These are phyloP conservation scores for Gnathonemus echidnorhynchus DNA, from an alignment of 2,113 vertebrate species.

Conservation along the genomic window DNA sequence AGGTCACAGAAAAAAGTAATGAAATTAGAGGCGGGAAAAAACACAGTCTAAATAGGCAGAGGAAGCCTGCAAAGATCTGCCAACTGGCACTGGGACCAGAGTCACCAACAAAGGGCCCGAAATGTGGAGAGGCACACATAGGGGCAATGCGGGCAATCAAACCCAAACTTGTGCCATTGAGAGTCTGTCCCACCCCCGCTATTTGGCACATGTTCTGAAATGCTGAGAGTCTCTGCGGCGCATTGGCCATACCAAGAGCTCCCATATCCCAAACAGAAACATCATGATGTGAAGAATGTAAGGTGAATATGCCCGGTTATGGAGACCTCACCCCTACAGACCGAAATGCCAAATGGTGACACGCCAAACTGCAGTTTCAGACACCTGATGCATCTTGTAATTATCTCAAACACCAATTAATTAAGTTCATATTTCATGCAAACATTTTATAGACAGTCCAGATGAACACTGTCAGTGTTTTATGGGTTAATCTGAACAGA, in stretches of 20 bases:
- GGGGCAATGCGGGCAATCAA: conserved; percentile 19
- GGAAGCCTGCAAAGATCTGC: conserved; percentile 46
- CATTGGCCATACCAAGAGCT: conserved; percentile 1
- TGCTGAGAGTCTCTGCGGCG: conserved; percentile 9
- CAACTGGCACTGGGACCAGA: conserved; percentile 44
- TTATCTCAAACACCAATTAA: not conserved
- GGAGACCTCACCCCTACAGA: not conserved
- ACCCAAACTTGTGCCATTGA: conserved; percentile 22
- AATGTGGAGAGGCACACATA: conserved; percentile 28
- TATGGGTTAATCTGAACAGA: not conserved
- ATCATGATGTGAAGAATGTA: not conserved
- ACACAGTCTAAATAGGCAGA: not conserved
- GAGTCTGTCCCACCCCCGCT: conserved; percentile 3
- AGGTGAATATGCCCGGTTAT: not conserved
- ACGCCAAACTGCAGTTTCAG: not conserved
- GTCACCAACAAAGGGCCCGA: conserved; percentile 40
- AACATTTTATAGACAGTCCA: not conserved
- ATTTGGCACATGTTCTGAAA: not conserved
- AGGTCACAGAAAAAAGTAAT: conserved; percentile 56
- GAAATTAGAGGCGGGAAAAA: conserved; percentile 51
- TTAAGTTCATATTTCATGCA: not conserved
- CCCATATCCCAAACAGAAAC: not conserved
- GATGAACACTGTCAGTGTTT: not conserved
- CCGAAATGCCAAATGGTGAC: not conserved
- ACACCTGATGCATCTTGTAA: not conserved